Evolutionary conservation across 1,140 invertebrate species (phyloP).

Genomic region (Patella vulgata): DNA sequence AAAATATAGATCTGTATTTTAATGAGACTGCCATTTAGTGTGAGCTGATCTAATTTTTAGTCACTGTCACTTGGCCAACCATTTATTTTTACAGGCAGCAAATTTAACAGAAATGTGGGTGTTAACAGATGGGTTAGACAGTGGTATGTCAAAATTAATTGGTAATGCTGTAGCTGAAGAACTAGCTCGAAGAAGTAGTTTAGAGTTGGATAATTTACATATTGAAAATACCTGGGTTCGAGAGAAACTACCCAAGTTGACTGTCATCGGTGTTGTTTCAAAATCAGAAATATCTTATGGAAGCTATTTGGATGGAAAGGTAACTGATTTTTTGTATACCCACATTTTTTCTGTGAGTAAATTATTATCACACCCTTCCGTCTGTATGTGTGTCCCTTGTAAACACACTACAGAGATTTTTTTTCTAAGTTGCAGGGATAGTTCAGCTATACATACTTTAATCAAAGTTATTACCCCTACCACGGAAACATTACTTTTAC

Average conservation of each 20-base stretch:
- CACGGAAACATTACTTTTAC: too few species aligned
- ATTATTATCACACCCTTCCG: not conserved
- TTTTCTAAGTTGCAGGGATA: too few species aligned
- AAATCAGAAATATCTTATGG: slow-evolving; percentile 9
- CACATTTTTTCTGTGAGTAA: not conserved
- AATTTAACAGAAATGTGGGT: slow-evolving; percentile 68
- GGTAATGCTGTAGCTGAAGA: slow-evolving; percentile 64
- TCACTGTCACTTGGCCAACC: too few species aligned
- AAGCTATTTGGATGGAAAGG: slow-evolving; percentile 40
- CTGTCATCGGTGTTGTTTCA: slow-evolving; percentile 43
- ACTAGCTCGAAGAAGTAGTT: slow-evolving; percentile 30
- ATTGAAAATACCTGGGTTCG: slow-evolving; percentile 12
- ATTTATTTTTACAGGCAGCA: slow-evolving; percentile 53
- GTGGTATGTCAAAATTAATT: slow-evolving; percentile 61
- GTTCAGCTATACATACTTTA: too few species aligned
- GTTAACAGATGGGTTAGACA: slow-evolving; percentile 65
- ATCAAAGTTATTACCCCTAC: too few species aligned
- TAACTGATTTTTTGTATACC: too few species aligned
- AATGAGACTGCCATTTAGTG: too few species aligned
- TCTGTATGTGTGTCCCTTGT: too few species aligned
- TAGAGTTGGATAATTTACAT: slow-evolving; percentile 13
- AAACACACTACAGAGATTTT: too few species aligned
- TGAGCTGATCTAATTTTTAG: too few species aligned
- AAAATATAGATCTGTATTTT: too few species aligned
- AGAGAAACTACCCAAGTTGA: slow-evolving; percentile 36